Evolutionary conservation across 2,888 invertebrate species (phyloP), one percentile per base, ranked within the genome.

Genomic region (Saturnia japonica): DNA sequence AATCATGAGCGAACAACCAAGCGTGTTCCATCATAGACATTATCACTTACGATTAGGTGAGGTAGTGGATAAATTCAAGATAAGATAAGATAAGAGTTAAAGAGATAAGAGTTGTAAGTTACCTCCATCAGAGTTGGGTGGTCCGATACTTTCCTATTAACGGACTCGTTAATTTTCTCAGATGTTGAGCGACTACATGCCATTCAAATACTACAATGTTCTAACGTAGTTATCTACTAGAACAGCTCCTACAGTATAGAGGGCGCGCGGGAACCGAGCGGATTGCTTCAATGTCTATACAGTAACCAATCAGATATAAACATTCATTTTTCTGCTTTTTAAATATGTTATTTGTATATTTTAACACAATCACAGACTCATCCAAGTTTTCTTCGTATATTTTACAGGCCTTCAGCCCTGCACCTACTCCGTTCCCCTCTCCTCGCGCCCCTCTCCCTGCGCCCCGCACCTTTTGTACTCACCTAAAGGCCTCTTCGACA

Each of bases 401-500:
- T 11, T 54, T 54, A 54, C 54, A 54, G 11, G 16, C 19, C 19
- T 7, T n/a, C 16, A 19, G 1, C 19, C 34, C 34, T n/a, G n/a
- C n/a, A n/a, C n/a, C 34, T 34, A 6, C 34, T 6, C 34, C 43
- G 43, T 11, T 4, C 9, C 9, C 43, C 9, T 4, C 14, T 70
- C 6, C 67, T n/a, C 19, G 19, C 45, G 81, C 86, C 86, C 68
- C 89, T 90, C 90, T 72, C 34, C 34, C 19, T 22, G 22, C 22
- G 22, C n/a, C 7, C 54, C n/a, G 1, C 16, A 70, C 4, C 68
- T 62, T n/a, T 25, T 22, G 19, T 43, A 82, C 86, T 87, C 68
- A 90, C 90, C 90, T 72, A 90, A 75, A 16, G 89, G 87, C 81
- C 80, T 89, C 74, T 79, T 84, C 45, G 88, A 77, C 83, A 88